phyloP scores from a whole-genome alignment of 1,140 invertebrate genomes.

The Ridgeia piscesae region DNA sequence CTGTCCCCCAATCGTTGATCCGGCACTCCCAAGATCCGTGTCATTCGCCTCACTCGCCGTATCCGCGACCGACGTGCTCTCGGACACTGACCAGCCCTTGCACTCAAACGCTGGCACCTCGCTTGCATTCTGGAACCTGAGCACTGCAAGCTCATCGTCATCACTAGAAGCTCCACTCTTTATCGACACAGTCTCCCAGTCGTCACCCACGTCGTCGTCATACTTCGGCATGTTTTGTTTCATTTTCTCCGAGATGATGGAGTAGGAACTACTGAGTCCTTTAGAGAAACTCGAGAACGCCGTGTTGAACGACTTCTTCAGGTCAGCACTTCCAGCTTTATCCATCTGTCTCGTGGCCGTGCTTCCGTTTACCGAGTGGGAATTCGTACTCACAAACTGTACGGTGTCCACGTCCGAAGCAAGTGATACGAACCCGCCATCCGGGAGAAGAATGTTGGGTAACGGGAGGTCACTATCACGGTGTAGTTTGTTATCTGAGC shows the following conservation, averaged over 20 bases:
- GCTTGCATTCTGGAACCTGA: slow-evolving; percentile 38
- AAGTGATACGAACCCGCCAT: background rate
- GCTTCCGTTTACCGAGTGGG: background rate
- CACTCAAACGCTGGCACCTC: slow-evolving; percentile 47
- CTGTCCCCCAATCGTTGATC: background rate
- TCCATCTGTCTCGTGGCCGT: background rate
- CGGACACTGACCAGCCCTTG: slow-evolving; percentile 35
- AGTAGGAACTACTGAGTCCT: slow-evolving; percentile 30
- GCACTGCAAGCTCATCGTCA: slow-evolving; percentile 57
- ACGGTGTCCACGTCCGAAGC: background rate
- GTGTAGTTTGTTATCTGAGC: background rate
- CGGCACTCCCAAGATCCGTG: slow-evolving; percentile 60
- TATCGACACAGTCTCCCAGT: slow-evolving; percentile 55
- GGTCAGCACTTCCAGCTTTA: slow-evolving; percentile 15
- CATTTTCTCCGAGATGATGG: slow-evolving; percentile 9
- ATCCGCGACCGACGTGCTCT: slow-evolving; percentile 64
- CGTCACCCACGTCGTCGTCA: slow-evolving; percentile 34
- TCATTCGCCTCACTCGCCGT: slow-evolving; percentile 83
- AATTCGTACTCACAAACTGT: background rate
- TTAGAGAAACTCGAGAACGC: slow-evolving; percentile 47
- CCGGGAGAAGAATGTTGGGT: background rate
- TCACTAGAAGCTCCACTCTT: slow-evolving; percentile 59
- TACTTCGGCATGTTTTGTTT: slow-evolving; percentile 7
- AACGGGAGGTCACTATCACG: background rate
- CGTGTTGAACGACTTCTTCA: slow-evolving; percentile 47